These are phyloP conservation scores for Hirtodrosophila histrioides DNA, from an alignment of 2,888 invertebrate genomes.

Conservation along the genomic window DNA sequence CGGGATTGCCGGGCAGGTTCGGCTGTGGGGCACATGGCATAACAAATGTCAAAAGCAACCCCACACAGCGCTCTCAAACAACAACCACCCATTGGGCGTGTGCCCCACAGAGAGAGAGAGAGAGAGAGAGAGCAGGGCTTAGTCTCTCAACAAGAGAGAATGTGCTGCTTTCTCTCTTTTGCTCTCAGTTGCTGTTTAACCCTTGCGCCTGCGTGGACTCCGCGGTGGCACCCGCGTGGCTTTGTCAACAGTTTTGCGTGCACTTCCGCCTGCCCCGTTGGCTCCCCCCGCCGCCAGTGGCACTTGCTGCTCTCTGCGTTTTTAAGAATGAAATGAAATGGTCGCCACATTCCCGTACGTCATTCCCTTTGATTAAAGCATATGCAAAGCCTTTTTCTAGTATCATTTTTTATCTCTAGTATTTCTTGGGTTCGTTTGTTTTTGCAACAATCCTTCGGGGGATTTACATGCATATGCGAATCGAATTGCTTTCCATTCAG, in stretches of 20 bases:
- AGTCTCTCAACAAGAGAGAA: conserved; percentile 9
- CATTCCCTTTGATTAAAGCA: conserved; percentile 67
- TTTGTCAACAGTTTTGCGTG: conserved; percentile 67
- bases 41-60: conserved; percentile 65
- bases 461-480: conserved; percentile 17
- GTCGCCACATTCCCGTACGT: conserved; percentile 63
- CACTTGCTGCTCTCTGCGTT: conserved; percentile 28
- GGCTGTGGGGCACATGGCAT: conserved; percentile 29
- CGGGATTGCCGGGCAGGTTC: conserved; percentile 17
- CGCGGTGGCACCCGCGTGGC: conserved; percentile 48
- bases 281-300: neutral
- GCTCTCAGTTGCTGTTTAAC: conserved; percentile 31
- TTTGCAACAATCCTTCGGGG: conserved; percentile 15
- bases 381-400: conserved; percentile 41
- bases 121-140: conserved; percentile 21
- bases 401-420: no score
- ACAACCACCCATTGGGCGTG: conserved; percentile 70
- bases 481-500: conserved; percentile 25
- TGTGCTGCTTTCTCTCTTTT: conserved; percentile 10
- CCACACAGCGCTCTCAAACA: conserved; percentile 44
- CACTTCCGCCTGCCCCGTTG: conserved; percentile 27
- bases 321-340: conserved; percentile 65
- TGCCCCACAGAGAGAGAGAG: conserved; percentile 38
- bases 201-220: conserved; percentile 57
- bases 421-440: neutral